A percentile compares a stretch with the other conserved stretches of the same genome.
These are phyloP conservation scores for Indicator maculatus DNA, from an alignment of 2,113 vertebrate species.

Conservation along the genomic window DNA sequence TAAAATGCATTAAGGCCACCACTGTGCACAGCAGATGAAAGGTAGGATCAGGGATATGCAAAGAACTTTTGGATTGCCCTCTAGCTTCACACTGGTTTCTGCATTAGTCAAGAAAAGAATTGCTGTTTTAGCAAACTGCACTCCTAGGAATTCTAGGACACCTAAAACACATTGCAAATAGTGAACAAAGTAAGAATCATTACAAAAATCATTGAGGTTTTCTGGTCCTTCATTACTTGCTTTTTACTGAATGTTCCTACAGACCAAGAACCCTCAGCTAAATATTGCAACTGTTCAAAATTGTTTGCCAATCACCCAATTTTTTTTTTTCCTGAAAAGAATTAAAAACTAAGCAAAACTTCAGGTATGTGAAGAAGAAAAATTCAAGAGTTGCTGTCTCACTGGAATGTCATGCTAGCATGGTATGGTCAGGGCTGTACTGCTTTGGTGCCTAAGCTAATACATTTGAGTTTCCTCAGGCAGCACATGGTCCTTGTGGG, in stretches of 20 bases:
- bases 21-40: not conserved
- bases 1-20: not conserved
- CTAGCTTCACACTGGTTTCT: not conserved
- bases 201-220: not conserved
- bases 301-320: not conserved
- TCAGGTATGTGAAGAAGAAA: not conserved
- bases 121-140: not conserved
- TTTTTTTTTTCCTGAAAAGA: not conserved
- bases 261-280: not conserved
- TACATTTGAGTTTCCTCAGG: not conserved
- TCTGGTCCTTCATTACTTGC: not conserved
- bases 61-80: not conserved
- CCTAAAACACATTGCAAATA: not conserved
- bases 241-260: not conserved
- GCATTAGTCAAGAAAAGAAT: not conserved
- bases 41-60: not conserved
- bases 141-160: not conserved
- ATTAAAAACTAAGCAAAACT: not conserved
- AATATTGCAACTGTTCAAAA: not conserved
- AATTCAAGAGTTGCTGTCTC: not conserved
- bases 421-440: fast-evolving
- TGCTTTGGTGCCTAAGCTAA: not conserved
- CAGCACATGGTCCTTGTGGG: not conserved
- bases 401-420: fast-evolving
- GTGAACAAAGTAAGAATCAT: not conserved